Conservation (phyloP, 1,140 invertebrate genomes). For the Platyura marginata region DNA sequence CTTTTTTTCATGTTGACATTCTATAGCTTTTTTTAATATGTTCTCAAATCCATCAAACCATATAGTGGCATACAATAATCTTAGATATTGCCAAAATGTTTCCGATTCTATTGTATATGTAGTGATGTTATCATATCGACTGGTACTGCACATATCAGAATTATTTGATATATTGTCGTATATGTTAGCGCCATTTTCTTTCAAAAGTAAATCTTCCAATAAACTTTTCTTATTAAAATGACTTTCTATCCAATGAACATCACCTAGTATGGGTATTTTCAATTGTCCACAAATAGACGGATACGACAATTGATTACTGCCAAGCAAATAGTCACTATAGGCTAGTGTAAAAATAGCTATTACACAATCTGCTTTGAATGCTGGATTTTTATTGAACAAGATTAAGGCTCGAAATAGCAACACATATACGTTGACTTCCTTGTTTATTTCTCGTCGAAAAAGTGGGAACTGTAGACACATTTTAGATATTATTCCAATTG, state of each 20-base stretch:
- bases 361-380: conserved; percentile 8
- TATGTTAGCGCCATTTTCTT: neutral
- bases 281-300: conserved; percentile 7
- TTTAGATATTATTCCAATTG: conserved; percentile 9
- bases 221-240: neutral
- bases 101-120: neutral
- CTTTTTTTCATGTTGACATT: neutral
- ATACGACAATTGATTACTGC: conserved; percentile 5
- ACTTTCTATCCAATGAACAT: conserved; percentile 1
- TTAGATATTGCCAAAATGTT: neutral
- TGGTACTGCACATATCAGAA: neutral
- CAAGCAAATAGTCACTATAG: conserved; percentile 7
- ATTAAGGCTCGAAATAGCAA: conserved; percentile 11
- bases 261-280: conserved; percentile 9
- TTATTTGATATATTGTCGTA: neutral
- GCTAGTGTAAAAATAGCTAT: conserved; percentile 14
- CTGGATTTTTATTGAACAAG: conserved; percentile 6
- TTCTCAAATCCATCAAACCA: conserved; percentile 1
- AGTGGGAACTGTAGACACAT: conserved; percentile 8
- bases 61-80: neutral
- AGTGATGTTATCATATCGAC: neutral
- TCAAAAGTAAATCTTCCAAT: neutral
- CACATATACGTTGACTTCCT: conserved; percentile 7
- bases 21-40: neutral
- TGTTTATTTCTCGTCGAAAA: conserved; percentile 7